Evolutionary conservation across 2,888 invertebrate genomes (phyloP).

Genomic region (Corbicula japonica): DNA sequence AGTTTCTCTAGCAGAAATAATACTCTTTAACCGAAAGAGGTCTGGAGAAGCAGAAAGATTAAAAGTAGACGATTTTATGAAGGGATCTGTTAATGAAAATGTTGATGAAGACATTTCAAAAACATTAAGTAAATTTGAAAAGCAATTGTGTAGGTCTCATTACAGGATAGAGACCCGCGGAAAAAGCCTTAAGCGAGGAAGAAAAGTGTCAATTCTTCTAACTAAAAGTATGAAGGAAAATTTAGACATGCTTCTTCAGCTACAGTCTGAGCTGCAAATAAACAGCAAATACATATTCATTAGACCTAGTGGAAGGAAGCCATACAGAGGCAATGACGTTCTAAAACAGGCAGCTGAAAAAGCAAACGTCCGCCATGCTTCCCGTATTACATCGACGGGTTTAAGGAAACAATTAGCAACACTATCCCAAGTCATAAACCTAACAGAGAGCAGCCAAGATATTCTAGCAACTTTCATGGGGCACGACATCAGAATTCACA

Average conservation of each 20-base stretch:
- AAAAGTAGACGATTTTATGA: slow-evolving; percentile 20
- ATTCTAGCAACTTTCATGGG: slow-evolving; percentile 2
- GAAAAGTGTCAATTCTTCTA: slow-evolving; percentile 48
- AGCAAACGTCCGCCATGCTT: background rate
- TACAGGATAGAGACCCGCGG: slow-evolving; percentile 38
- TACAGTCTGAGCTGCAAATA: background rate
- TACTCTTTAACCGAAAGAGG: slow-evolving; percentile 88
- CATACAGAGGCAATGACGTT: background rate
- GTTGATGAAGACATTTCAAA: slow-evolving; percentile 34
- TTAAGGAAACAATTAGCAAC: slow-evolving; percentile 14
- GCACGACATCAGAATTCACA: slow-evolving; percentile 8
- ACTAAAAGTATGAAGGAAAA: slow-evolving; percentile 44
- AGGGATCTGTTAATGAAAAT: slow-evolving; percentile 14
- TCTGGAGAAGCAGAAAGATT: slow-evolving; percentile 86
- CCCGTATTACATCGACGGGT: background rate
- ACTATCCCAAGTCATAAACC: background rate
- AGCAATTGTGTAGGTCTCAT: slow-evolving; percentile 26
- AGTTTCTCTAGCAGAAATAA: slow-evolving; percentile 42
- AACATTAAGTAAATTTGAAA: slow-evolving; percentile 40
- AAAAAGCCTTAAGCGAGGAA: slow-evolving; percentile 36
- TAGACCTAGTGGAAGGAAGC: background rate
- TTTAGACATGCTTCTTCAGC: slow-evolving; percentile 31
- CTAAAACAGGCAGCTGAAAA: background rate
- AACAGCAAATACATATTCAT: too few species aligned
- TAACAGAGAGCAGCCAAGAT: background rate